Conservation (phyloP, 2,797 vertebrate genomes). For the Echiichthys vipera region DNA sequence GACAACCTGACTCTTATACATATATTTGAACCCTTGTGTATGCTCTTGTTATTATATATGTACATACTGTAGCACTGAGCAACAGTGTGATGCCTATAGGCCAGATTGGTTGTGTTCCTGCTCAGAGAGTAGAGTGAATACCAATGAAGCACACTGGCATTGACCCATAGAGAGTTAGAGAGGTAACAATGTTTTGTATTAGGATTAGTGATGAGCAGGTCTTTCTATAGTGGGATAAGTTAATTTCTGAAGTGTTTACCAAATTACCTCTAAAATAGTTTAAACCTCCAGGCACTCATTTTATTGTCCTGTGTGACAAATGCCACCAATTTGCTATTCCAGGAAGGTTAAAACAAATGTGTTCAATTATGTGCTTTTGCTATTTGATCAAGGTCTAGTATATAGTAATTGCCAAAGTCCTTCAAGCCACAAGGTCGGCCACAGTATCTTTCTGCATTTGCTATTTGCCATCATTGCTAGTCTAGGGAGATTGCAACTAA, state of each 20-base stretch:
- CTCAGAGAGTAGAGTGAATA: background rate
- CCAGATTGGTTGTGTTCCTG: background rate
- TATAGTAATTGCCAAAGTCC: slow-evolving; percentile 30
- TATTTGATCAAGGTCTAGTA: slow-evolving; percentile 37
- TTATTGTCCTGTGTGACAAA: slow-evolving; percentile 27
- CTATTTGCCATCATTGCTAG: slow-evolving; percentile 36
- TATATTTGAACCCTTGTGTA: background rate
- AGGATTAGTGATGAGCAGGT: background rate
- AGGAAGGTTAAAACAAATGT: slow-evolving; percentile 44
- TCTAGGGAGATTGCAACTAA: slow-evolving; percentile 41
- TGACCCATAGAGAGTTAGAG: slow-evolving; percentile 5
- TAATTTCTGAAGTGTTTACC: slow-evolving; percentile 34
- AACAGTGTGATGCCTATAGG: background rate
- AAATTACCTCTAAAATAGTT: slow-evolving; percentile 31
- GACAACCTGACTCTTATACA: background rate
- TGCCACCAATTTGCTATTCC: slow-evolving; percentile 22
- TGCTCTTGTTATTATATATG: background rate
- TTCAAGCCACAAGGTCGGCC: slow-evolving; percentile 1
- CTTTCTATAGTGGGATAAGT: slow-evolving; percentile 12
- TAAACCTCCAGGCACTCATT: slow-evolving; percentile 18
- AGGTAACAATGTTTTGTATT: background rate
- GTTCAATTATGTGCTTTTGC: slow-evolving; percentile 42
- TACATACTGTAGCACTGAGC: background rate
- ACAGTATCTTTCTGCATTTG: slow-evolving; percentile 28
- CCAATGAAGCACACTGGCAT: background rate